Percentiles rank a stretch among this genome's conserved stretches.
Conservation (phyloP, 1,140 invertebrate genomes). For the Ceratina japonica region DNA sequence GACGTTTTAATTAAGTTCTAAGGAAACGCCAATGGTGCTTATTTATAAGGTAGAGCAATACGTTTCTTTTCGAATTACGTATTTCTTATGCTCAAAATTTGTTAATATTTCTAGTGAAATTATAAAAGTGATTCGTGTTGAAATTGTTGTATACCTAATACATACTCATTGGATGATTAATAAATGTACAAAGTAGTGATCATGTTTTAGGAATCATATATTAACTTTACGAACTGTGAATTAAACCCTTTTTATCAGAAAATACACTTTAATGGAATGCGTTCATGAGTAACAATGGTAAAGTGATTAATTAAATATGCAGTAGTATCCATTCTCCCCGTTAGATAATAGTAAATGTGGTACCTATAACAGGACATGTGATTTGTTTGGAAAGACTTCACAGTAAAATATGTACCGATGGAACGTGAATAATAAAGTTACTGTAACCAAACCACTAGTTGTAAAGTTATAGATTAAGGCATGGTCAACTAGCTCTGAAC, state of each 20-base stretch:
- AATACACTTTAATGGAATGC: not conserved
- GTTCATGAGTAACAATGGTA: conserved; percentile 3
- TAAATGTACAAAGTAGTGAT: conserved; percentile 32
- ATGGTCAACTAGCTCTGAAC: not conserved
- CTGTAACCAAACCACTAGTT: conserved; percentile 16
- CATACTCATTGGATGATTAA: conserved; percentile 18
- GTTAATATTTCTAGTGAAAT: conserved; percentile 10
- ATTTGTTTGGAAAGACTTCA: conserved; percentile 9
- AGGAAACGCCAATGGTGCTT: conserved; percentile 26
- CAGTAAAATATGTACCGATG: conserved; percentile 29
- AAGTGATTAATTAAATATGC: conserved; percentile 9
- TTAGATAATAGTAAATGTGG: conserved; percentile 32
- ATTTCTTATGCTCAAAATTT: conserved; percentile 7
- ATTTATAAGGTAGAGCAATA: conserved; percentile 27
- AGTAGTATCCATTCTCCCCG: not conserved
- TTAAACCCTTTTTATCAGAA: conserved; percentile 32
- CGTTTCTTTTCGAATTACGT: conserved; percentile 2
- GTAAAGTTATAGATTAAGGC: not conserved
- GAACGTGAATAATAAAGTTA: conserved; percentile 39
- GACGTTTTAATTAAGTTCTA: conserved; percentile 12
- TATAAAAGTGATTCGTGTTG: conserved; percentile 31
- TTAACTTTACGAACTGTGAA: not conserved
- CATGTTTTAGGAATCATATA: not conserved
- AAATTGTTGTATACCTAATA: conserved; percentile 17
- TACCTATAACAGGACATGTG: conserved; percentile 14